phyloP scores from a whole-genome alignment of 2,797 vertebrate species.

The Hyperoplus lanceolatus region DNA sequence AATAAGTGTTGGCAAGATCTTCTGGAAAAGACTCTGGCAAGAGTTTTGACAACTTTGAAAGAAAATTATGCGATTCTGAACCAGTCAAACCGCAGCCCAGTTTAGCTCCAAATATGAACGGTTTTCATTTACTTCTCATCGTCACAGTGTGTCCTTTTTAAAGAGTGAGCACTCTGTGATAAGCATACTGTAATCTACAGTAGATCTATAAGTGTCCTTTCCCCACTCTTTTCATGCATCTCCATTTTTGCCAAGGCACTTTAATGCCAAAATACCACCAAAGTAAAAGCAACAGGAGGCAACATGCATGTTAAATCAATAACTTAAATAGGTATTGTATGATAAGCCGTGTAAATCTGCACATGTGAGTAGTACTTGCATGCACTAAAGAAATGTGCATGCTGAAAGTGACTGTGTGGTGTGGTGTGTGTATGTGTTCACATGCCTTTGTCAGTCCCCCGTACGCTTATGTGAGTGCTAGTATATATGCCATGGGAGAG shows the following conservation, averaged over 20 bases:
- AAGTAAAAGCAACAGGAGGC: background rate
- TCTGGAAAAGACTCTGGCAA: slow-evolving; percentile 49
- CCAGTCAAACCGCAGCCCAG: slow-evolving; percentile 60
- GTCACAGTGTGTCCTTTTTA: slow-evolving; percentile 41
- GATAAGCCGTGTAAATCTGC: slow-evolving; percentile 16
- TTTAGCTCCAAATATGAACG: slow-evolving; percentile 61
- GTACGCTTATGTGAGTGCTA: slow-evolving; percentile 11
- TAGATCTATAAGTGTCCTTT: slow-evolving; percentile 8
- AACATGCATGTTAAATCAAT: slow-evolving; percentile 7
- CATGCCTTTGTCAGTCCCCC: slow-evolving; percentile 26
- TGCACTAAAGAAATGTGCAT: slow-evolving; percentile 3
- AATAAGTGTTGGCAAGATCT: slow-evolving; percentile 51
- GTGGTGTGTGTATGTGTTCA: background rate
- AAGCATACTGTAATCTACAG: slow-evolving; percentile 22
- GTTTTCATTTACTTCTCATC: slow-evolving; percentile 61
- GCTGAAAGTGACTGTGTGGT: slow-evolving; percentile 3
- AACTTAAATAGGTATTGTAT: slow-evolving; percentile 25
- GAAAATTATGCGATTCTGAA: slow-evolving; percentile 62
- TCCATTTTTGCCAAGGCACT: background rate
- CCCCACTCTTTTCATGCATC: background rate
- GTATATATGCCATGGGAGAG: slow-evolving; percentile 55
- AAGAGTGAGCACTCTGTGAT: slow-evolving; percentile 43
- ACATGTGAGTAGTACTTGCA: background rate
- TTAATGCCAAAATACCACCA: slow-evolving; percentile 25
- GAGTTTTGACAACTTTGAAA: slow-evolving; percentile 58